A percentile compares a stretch with the other conserved stretches of the same genome.
Evolutionary conservation across 2,797 vertebrate species (phyloP).

Genomic region (Lutjanus campechanus): DNA sequence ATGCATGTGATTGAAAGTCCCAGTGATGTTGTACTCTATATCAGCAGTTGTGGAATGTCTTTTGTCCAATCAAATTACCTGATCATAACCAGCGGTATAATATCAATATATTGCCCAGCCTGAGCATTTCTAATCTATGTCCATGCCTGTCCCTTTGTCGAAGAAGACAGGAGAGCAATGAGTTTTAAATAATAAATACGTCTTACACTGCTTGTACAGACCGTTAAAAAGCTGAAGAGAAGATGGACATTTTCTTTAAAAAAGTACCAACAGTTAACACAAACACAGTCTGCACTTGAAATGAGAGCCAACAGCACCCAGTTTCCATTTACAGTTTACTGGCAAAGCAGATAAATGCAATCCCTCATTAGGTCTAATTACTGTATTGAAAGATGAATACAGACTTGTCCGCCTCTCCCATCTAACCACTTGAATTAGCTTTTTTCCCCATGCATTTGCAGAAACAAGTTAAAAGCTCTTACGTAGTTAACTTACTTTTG

Average conservation of each 20-base stretch:
- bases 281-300: not conserved
- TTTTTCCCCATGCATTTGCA: not conserved
- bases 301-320: conserved; percentile 9
- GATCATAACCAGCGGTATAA: too few species aligned
- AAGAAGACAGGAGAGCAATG: not conserved
- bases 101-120: too few species aligned
- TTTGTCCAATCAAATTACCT: too few species aligned
- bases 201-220: not conserved
- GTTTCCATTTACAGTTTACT: conserved; percentile 2
- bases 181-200: not conserved
- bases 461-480: not conserved
- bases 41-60: too few species aligned
- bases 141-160: not conserved
- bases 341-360: conserved; percentile 22
- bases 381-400: conserved; percentile 7
- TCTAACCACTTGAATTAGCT: not conserved
- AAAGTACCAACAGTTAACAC: not conserved
- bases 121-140: not conserved
- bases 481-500: not conserved
- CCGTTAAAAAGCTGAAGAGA: not conserved
- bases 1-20: too few species aligned
- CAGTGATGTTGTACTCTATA: too few species aligned
- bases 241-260: not conserved
- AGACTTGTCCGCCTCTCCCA: not conserved
- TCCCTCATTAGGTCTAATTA: conserved; percentile 28